Percentiles rank a stretch among this genome's conserved stretches.
These are phyloP conservation scores for Chymomyza caudatula DNA, from an alignment of 2,888 invertebrate species.

Conservation along the genomic window DNA sequence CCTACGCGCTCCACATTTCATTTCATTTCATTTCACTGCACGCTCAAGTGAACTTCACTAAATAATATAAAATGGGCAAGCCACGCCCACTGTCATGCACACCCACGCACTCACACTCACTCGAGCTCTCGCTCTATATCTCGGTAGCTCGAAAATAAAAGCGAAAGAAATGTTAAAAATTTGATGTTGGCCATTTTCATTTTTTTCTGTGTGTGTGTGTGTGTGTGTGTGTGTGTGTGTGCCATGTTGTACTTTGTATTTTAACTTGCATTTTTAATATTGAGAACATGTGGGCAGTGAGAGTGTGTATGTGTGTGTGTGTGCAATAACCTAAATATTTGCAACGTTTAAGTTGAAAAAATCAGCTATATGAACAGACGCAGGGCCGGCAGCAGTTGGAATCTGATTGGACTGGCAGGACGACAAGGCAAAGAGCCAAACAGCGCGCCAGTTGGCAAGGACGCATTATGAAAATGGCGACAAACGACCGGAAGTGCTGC, in stretches of 20 bases:
- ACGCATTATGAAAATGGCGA: constrained; percentile 64
- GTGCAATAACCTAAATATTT: constrained; percentile 61
- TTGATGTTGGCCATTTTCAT: constrained; percentile 12
- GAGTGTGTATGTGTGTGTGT: constrained; percentile 1
- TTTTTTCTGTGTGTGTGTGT: constrained; percentile 2
- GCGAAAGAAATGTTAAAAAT: constrained; percentile 12
- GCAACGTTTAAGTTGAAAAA: constrained; percentile 54
- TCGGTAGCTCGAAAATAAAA: constrained; percentile 7
- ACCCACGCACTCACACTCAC: background rate
- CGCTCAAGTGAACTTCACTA: constrained; percentile 60
- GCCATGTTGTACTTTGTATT: constrained; percentile 12
- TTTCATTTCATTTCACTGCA: constrained; percentile 44
- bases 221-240: too few species aligned
- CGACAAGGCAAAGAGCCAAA: background rate
- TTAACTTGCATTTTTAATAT: constrained; percentile 59
- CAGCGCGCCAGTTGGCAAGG: background rate
- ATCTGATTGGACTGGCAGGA: background rate
- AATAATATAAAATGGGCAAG: constrained; percentile 48
- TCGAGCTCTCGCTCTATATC: background rate
- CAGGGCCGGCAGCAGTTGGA: background rate
- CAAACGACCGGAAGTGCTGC: constrained; percentile 64
- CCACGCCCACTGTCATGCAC: constrained; percentile 17
- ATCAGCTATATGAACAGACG: background rate
- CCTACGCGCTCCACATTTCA: constrained; percentile 16
- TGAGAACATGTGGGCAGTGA: constrained; percentile 3